Base-by-base conservation (phyloP, 2,113 vertebrate species). In the Oxygymnocypris stewartii region DNA sequence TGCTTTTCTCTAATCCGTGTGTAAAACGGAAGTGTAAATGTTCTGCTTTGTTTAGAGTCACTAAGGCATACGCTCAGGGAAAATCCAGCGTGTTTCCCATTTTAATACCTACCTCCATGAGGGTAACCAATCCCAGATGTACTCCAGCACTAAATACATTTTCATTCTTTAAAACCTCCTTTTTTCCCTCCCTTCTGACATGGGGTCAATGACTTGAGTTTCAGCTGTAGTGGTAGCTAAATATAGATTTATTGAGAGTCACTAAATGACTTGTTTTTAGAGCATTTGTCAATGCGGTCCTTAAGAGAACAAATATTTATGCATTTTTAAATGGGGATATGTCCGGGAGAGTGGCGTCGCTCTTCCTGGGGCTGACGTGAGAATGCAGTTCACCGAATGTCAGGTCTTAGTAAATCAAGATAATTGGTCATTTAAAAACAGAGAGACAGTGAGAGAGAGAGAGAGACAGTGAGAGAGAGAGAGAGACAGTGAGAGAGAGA, bases 101-200 rank as follows among this genome's bases (percentile, higher is more conserved):
- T 91, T 91, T 91, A 90, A 91, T 92, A 91, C 90, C 90, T 89
- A 93, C 89, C 90, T 91, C 84, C 54, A 88, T 69, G 90, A 88
- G 88, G 84, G 69, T 91, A 93, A 92, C 90, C 88, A 90, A 87
- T 91, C 87, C 90, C 91, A 93, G 89, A 93, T 93, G 92, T 91
- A 82, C 87, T 77, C 42, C 65, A 82, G 89, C 89, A 87, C 79
- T 89, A 88, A 87, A 92, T 87, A 82, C 84, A 89, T 90, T 89
- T 90, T 90, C 90, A 90, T 88, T 88, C 88, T 89, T 87, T 89
- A 87, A 89, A 84, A 79, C 57, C 82, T 86, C 31, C 51, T 76
- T 81, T 82, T 25, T 78, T 57, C 75, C 37, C 87, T 84, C 83
- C 85, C 63, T 65, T 61, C 73, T 76, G 87, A 79, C 87, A 85